Evolutionary conservation across 1,140 invertebrate genomes (phyloP).

Genomic region (Nilaparvata lugens): DNA sequence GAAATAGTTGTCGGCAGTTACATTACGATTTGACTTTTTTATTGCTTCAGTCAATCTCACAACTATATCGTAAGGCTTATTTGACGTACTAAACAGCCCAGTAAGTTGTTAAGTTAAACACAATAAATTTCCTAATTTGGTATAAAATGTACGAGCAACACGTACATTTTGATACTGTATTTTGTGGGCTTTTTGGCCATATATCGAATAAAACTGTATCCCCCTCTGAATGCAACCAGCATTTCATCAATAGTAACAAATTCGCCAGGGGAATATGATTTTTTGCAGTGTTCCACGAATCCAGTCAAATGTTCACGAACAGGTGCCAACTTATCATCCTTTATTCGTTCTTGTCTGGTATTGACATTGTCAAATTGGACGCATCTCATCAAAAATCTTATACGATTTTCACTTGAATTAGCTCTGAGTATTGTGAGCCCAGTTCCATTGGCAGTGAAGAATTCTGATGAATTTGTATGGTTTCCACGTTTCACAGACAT

Average conservation of each 20-base stretch:
- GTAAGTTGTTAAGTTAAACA: slow-evolving; percentile 23
- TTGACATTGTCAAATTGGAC: slow-evolving; percentile 28
- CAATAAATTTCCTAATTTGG: slow-evolving; percentile 29
- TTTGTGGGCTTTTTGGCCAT: slow-evolving; percentile 34
- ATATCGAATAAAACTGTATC: slow-evolving; percentile 32
- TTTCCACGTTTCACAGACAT: slow-evolving; percentile 20
- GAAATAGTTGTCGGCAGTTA: not conserved
- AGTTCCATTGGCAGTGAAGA: slow-evolving; percentile 26
- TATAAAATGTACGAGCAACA: slow-evolving; percentile 26
- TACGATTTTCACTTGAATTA: slow-evolving; percentile 21
- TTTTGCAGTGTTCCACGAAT: slow-evolving; percentile 26
- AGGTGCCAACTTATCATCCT: slow-evolving; percentile 30
- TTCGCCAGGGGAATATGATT: slow-evolving; percentile 20
- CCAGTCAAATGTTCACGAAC: slow-evolving; percentile 29
- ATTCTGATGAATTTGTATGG: slow-evolving; percentile 24
- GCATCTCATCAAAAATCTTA: slow-evolving; percentile 13
- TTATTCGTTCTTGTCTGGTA: slow-evolving; percentile 22
- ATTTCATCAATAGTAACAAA: slow-evolving; percentile 28
- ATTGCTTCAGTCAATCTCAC: not conserved
- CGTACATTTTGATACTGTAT: slow-evolving; percentile 36
- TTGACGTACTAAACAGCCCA: slow-evolving; percentile 18
- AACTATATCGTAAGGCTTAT: not conserved
- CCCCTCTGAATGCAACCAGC: slow-evolving; percentile 30
- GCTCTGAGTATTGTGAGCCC: slow-evolving; percentile 22
- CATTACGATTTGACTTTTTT: not conserved